Percentiles rank a stretch among this genome's conserved stretches.
Conservation (phyloP, 2,888 invertebrate genomes). For the Arge pagana region DNA sequence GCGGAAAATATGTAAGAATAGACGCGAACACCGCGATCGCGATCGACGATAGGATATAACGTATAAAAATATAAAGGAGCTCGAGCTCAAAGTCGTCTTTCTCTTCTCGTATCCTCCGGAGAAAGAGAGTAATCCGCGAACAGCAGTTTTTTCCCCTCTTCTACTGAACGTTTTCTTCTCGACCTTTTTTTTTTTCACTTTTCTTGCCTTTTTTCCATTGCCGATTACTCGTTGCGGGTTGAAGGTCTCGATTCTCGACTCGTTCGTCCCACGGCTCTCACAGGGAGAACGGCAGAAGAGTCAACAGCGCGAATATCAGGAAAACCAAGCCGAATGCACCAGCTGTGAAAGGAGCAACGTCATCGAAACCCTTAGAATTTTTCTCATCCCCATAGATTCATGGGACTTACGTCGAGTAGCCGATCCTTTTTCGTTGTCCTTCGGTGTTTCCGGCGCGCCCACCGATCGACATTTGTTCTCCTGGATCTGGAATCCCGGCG, state of each 20-base stretch:
- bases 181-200: constrained; percentile 15
- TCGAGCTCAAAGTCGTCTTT: constrained; percentile 9
- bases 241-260: no score
- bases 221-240: constrained; percentile 18
- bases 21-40: constrained; percentile 2
- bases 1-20: neutral
- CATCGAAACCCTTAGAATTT: neutral
- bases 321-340: constrained; percentile 16
- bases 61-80: neutral
- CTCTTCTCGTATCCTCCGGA: constrained; percentile 23
- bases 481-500: constrained; percentile 23
- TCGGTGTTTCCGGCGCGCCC: no score
- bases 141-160: constrained; percentile 2
- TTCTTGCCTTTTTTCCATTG: constrained; percentile 22
- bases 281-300: constrained; percentile 14
- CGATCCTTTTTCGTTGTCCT: constrained; percentile 18
- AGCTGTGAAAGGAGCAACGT: constrained; percentile 1
- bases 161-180: neutral
- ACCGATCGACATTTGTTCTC: constrained; percentile 20
- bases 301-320: constrained; percentile 9
- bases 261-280: constrained; percentile 25
- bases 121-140: constrained; percentile 10
- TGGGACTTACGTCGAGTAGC: constrained; percentile 23
- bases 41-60: no score
- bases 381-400: neutral